Evolutionary conservation across 2,888 invertebrate genomes (phyloP).

Genomic region (Scaeva pyrastri): DNA sequence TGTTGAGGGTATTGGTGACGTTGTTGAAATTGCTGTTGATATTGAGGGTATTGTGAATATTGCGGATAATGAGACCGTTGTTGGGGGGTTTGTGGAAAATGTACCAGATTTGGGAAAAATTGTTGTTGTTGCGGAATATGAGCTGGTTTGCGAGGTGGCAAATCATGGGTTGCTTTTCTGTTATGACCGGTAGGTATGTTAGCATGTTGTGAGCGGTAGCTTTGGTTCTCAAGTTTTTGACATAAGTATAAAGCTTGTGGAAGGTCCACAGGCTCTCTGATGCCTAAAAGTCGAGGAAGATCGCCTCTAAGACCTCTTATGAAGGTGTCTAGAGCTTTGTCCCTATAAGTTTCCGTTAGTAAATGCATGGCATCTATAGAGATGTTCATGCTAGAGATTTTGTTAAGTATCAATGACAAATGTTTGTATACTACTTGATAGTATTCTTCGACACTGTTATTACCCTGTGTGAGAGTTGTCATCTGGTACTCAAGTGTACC

Average conservation of each 20-base stretch:
- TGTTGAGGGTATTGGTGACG: no score
- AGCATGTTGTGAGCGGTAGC: neutral
- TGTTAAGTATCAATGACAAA: neutral
- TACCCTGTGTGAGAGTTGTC: neutral
- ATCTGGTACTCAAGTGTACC: neutral
- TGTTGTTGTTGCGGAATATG: neutral
- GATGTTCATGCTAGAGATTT: neutral
- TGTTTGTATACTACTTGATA: neutral
- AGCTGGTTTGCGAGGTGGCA: no score
- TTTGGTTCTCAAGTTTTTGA: neutral
- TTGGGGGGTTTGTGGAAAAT: no score
- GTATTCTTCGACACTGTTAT: neutral
- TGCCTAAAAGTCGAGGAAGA: neutral
- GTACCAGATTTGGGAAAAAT: neutral
- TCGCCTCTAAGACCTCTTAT: neutral
- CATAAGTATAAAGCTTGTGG: neutral
- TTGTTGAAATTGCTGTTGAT: no score
- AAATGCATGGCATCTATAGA: neutral
- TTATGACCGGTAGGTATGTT: neutral
- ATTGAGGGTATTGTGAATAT: no score
- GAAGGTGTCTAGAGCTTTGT: slow-evolving; percentile 3
- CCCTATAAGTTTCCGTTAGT: neutral
- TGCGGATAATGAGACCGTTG: no score
- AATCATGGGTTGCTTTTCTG: neutral
- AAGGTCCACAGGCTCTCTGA: neutral